Conservation (phyloP, 2,113 vertebrate genomes). For the Serilophus lunatus region DNA sequence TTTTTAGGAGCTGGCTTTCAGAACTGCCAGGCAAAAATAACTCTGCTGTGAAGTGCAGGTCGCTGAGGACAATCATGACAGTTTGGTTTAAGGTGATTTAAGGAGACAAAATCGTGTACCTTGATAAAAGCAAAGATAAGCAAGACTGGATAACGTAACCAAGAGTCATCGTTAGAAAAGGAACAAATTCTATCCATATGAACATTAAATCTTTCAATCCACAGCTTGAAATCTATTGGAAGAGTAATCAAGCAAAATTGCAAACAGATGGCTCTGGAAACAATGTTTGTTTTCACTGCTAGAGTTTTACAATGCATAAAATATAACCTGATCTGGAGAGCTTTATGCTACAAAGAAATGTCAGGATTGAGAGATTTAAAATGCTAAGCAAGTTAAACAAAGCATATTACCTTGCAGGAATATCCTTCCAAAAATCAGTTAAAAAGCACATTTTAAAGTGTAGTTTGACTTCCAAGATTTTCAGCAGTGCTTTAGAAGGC, state of each 20-base stretch:
- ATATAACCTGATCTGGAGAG: conserved; percentile 19
- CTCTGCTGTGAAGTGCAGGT: background rate
- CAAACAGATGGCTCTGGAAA: conserved; percentile 21
- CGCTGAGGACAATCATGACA: background rate
- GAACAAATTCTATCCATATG: background rate
- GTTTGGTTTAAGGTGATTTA: background rate
- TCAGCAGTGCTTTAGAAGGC: background rate
- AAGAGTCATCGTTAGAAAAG: background rate
- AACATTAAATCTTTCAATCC: conserved; percentile 1
- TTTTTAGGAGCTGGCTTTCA: background rate
- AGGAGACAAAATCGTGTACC: background rate
- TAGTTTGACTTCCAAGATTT: background rate
- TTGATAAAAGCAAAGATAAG: background rate
- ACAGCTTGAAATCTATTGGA: background rate
- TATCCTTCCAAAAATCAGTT: background rate
- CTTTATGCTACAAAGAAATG: conserved; percentile 10
- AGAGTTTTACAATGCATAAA: background rate
- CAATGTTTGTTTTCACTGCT: conserved; percentile 16
- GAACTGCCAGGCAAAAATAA: background rate
- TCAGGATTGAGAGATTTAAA: background rate
- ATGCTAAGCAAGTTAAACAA: conserved; percentile 24
- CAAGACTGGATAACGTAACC: background rate
- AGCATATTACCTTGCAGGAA: background rate
- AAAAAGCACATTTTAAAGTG: background rate
- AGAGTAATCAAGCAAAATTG: background rate